A percentile compares a stretch with the other conserved stretches of the same genome.
Evolutionary conservation across 2,797 vertebrate genomes (phyloP).

Genomic region (Tauraco hartlaubi): DNA sequence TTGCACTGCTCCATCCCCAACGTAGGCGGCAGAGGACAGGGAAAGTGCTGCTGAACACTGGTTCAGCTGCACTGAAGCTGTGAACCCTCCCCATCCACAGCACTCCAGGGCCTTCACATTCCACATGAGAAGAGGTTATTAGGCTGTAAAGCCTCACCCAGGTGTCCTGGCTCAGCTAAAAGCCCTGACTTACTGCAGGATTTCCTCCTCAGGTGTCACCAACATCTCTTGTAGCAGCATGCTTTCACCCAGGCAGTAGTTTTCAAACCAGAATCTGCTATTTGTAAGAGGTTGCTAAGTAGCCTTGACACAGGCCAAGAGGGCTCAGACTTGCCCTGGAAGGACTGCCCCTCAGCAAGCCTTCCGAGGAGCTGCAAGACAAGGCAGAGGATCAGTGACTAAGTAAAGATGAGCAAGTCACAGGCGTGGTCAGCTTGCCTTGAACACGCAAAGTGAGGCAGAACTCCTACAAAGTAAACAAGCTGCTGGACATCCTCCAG

Average conservation of each 20-base stretch:
- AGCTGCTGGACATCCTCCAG: not conserved
- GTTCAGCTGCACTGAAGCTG: not conserved
- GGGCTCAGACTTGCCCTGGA: not conserved
- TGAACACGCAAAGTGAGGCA: not conserved
- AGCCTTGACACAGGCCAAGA: not conserved
- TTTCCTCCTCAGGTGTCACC: not conserved
- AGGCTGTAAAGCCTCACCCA: not conserved
- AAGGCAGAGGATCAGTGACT: not conserved
- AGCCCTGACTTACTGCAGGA: not conserved
- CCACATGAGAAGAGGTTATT: not conserved
- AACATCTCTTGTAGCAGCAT: not conserved
- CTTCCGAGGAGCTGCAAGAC: not conserved
- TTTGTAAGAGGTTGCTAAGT: not conserved
- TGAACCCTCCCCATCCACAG: fast-evolving
- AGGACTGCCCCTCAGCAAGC: not conserved
- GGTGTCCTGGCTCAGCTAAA: not conserved
- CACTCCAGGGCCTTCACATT: not conserved
- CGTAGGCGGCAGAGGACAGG: not conserved
- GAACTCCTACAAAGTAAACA: not conserved
- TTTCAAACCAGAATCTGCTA: not conserved
- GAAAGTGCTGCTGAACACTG: not conserved
- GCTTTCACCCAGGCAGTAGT: not conserved
- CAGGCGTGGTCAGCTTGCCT: not conserved
- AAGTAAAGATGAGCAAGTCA: not conserved
- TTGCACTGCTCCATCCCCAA: fast-evolving